Conservation (phyloP, 2,888 invertebrate genomes). For the Philhelius pedissequus region DNA sequence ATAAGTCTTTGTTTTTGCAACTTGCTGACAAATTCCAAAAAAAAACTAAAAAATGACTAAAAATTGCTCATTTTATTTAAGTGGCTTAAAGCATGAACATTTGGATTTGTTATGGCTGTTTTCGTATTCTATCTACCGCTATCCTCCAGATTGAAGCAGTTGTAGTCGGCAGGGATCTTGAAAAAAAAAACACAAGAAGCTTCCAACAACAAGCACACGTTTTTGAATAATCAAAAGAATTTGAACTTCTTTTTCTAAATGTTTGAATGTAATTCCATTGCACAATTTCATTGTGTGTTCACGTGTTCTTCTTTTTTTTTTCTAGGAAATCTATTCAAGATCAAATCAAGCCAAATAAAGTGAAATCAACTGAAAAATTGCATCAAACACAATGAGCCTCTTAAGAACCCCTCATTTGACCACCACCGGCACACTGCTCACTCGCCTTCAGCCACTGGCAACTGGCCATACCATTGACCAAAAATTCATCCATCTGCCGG, state of each 20-base stretch:
- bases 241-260: background rate
- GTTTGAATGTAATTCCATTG: background rate
- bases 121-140: too few species aligned
- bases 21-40: too few species aligned
- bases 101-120: too few species aligned
- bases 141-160: too few species aligned
- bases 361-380: constrained; percentile 16
- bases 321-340: background rate
- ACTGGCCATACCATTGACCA: constrained; percentile 13
- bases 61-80: too few species aligned
- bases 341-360: background rate
- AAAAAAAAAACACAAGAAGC: too few species aligned
- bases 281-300: background rate
- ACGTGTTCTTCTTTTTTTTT: background rate
- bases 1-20: too few species aligned
- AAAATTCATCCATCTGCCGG: constrained; percentile 55
- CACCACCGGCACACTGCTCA: constrained; percentile 13
- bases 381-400: background rate
- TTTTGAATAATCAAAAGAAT: too few species aligned
- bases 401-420: background rate
- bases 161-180: too few species aligned
- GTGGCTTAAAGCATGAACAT: too few species aligned
- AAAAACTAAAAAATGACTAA: too few species aligned
- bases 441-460: constrained; percentile 31
- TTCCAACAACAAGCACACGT: too few species aligned